These are phyloP conservation scores for Pelagia noctiluca DNA, from an alignment of 30 jellyfish, hydroid and myxozoan genomes.

Conservation along the genomic window DNA sequence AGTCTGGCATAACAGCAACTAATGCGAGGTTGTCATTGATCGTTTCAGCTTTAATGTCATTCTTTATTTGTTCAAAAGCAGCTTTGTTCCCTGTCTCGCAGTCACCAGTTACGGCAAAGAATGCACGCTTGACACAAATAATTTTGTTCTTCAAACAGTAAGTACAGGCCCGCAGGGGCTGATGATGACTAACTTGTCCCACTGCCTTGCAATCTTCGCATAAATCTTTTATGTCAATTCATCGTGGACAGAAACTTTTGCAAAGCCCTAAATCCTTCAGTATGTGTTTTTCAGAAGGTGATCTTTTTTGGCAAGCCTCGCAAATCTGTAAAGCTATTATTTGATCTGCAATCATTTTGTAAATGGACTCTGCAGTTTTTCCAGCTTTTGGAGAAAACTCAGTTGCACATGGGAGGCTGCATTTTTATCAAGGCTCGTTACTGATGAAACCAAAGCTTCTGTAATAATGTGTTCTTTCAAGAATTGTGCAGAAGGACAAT, in stretches of 20 bases:
- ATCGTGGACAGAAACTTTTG: background rate
- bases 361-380: slow-evolving; percentile 2
- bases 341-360: background rate
- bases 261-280: background rate
- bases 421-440: background rate
- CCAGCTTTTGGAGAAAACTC: slow-evolving; percentile 16
- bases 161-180: background rate
- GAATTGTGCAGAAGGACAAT: background rate
- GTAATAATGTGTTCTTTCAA: background rate
- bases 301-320: background rate
- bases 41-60: slow-evolving; percentile 2
- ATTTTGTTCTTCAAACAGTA: background rate
- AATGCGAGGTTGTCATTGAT: slow-evolving; percentile 31
- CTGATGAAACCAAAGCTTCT: background rate
- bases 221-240: background rate
- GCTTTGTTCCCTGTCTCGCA: slow-evolving; percentile 8
- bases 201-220: slow-evolving; percentile 1
- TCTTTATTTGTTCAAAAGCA: slow-evolving; percentile 1
- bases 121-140: slow-evolving; percentile 7
- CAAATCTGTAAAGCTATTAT: background rate
- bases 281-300: slow-evolving; percentile 9
- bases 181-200: slow-evolving; percentile 1
- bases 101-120: slow-evolving; percentile 3
- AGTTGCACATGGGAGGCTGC: background rate
- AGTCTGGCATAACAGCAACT: slow-evolving; percentile 41